Percentiles rank a stretch among this genome's conserved stretches.
These are phyloP conservation scores for Centroberyx gerrardi DNA, from an alignment of 2,797 vertebrate genomes.

Conservation along the genomic window DNA sequence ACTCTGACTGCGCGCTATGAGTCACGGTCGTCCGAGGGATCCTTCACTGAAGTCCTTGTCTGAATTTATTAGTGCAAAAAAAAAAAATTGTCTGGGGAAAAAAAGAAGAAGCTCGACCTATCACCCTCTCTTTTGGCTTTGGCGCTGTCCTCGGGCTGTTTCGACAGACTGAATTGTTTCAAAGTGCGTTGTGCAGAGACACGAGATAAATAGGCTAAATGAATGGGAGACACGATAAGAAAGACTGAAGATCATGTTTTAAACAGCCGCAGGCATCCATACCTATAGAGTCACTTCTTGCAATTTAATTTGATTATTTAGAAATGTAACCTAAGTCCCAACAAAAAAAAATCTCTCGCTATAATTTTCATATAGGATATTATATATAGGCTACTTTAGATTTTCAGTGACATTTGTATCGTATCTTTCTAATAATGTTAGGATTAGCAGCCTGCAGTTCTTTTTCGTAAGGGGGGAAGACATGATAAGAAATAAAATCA, in stretches of 20 bases:
- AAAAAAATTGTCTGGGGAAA: neutral
- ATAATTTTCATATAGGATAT: neutral
- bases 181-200: constrained; percentile 56
- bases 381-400: neutral
- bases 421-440: too few species aligned
- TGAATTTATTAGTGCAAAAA: constrained; percentile 1
- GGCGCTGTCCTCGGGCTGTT: too few species aligned
- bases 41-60: constrained; percentile 23
- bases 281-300: constrained; percentile 50
- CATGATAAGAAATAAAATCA: too few species aligned
- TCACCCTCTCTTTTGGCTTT: constrained; percentile 12
- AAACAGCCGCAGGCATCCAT: constrained; percentile 40
- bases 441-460: too few species aligned
- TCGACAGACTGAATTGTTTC: constrained; percentile 33
- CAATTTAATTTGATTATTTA: constrained; percentile 49
- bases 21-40: constrained; percentile 57
- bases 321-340: neutral
- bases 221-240: neutral
- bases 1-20: constrained; percentile 67
- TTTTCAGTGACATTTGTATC: neutral
- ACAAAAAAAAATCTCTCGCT: neutral
- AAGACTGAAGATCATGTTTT: constrained; percentile 16
- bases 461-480: too few species aligned
- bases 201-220: constrained; percentile 64
- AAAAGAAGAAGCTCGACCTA: constrained; percentile 39